Conservation (phyloP, 2,888 invertebrate genomes). For the Schrankia costaestrigalis region DNA sequence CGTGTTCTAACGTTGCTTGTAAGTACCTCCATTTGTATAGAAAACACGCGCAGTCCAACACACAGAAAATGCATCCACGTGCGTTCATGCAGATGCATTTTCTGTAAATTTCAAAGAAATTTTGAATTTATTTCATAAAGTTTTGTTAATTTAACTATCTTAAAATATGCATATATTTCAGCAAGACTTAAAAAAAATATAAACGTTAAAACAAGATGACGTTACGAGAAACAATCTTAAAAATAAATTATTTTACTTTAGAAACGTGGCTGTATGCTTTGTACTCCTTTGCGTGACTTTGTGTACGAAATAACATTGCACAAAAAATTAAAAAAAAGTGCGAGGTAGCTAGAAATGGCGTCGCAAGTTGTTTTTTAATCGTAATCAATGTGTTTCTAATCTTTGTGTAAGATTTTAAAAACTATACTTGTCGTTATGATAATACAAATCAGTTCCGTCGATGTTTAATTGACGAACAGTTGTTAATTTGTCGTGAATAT, state of each 20-base stretch:
- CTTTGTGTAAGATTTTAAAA: conserved; percentile 43
- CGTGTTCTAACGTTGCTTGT: too few relatives aligned
- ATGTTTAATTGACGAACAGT: conserved; percentile 61
- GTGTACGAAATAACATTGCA: conserved; percentile 42
- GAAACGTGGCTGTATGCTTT: conserved; percentile 31
- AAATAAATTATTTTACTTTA: neutral
- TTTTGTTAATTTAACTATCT: too few relatives aligned
- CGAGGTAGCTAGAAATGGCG: conserved; percentile 74
- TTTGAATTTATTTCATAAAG: too few relatives aligned
- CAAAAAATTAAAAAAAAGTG: conserved; percentile 55
- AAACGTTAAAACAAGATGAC: too few relatives aligned
- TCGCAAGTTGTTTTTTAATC: conserved; percentile 78
- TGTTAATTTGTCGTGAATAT: conserved; percentile 53
- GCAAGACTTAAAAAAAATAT: too few relatives aligned
- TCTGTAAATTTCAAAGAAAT: too few relatives aligned
- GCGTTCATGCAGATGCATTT: too few relatives aligned
- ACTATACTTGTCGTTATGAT: conserved; percentile 43
- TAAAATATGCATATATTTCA: too few relatives aligned
- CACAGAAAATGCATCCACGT: too few relatives aligned
- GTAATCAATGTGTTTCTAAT: conserved; percentile 67
- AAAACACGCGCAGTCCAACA: too few relatives aligned
- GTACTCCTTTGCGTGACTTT: conserved; percentile 35
- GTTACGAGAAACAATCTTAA: too few relatives aligned
- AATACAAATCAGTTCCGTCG: conserved; percentile 40
- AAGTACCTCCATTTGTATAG: too few relatives aligned